Conservation (phyloP, 1,140 invertebrate species). For the Psix sp. region DNA sequence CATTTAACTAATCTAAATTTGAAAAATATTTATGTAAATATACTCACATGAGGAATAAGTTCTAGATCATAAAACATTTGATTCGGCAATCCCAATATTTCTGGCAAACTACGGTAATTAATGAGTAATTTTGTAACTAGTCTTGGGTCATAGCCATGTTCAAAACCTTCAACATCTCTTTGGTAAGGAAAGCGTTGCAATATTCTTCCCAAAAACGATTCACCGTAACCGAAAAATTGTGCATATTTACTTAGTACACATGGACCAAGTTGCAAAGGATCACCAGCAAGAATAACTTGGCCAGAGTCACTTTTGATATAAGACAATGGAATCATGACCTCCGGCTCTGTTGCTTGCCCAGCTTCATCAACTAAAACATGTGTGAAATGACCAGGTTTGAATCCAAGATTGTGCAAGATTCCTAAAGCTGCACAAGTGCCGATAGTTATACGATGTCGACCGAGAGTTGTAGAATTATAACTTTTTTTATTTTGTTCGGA, state of each 20-base stretch:
- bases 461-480: slow-evolving; percentile 79
- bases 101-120: slow-evolving; percentile 88
- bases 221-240: slow-evolving; percentile 80
- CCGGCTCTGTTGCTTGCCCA: slow-evolving; percentile 93
- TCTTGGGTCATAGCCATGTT: slow-evolving; percentile 81
- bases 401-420: slow-evolving; percentile 81
- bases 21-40: background rate
- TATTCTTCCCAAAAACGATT: slow-evolving; percentile 85
- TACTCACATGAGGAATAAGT: slow-evolving; percentile 78
- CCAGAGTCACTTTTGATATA: slow-evolving; percentile 75
- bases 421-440: slow-evolving; percentile 88
- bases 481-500: slow-evolving; percentile 55
- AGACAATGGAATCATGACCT: slow-evolving; percentile 86
- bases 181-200: slow-evolving; percentile 82
- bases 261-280: slow-evolving; percentile 94
- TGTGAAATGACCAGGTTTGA: slow-evolving; percentile 87
- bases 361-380: slow-evolving; percentile 94
- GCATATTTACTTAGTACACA: slow-evolving; percentile 84
- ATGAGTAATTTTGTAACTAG: slow-evolving; percentile 84
- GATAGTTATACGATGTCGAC: slow-evolving; percentile 86
- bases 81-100: slow-evolving; percentile 86
- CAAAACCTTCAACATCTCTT: slow-evolving; percentile 79
- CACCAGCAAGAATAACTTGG: slow-evolving; percentile 91
- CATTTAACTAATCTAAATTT: too few relatives aligned
- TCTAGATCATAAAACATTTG: slow-evolving; percentile 89